A percentile compares a stretch with the other conserved stretches of the same genome.
Conservation (phyloP, 2,797 vertebrate genomes). For the Sebastes umbrosus region DNA sequence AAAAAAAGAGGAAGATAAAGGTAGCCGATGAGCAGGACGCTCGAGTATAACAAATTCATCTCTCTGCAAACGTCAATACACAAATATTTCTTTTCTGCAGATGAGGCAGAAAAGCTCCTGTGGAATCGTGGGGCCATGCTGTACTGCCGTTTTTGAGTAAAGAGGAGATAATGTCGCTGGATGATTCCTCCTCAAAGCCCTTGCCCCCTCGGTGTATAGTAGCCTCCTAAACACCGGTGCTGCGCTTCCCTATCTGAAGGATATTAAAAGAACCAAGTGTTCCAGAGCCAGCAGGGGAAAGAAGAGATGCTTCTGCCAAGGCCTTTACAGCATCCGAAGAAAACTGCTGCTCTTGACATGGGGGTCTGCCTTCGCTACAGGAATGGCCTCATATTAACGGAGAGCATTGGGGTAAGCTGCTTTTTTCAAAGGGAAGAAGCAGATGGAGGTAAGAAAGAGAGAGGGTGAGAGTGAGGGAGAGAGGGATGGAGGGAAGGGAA, state of each 20-base stretch:
- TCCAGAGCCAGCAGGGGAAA: constrained; percentile 34
- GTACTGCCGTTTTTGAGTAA: constrained; percentile 39
- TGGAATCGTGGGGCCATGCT: constrained; percentile 32
- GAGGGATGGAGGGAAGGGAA: neutral
- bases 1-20: constrained; percentile 53
- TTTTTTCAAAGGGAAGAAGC: constrained; percentile 43
- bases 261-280: constrained; percentile 55
- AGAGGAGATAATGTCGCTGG: constrained; percentile 55
- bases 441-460: constrained; percentile 13
- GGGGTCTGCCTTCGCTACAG: constrained; percentile 34
- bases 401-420: constrained; percentile 7
- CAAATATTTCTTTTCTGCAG: constrained; percentile 63
- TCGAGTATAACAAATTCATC: constrained; percentile 62
- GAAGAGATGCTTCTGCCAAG: constrained; percentile 28
- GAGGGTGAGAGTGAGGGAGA: neutral
- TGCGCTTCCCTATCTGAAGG: constrained; percentile 20
- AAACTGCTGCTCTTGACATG: constrained; percentile 50
- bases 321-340: constrained; percentile 19
- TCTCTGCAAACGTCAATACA: constrained; percentile 62
- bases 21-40: constrained; percentile 40
- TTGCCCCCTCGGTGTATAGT: constrained; percentile 7
- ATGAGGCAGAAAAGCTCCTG: constrained; percentile 61
- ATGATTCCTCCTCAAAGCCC: constrained; percentile 45
- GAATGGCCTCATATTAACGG: constrained; percentile 34
- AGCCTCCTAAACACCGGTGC: constrained; percentile 46